Evolutionary conservation across 2,888 invertebrate genomes (phyloP).

Genomic region (Rambutsinella grinnellia): DNA sequence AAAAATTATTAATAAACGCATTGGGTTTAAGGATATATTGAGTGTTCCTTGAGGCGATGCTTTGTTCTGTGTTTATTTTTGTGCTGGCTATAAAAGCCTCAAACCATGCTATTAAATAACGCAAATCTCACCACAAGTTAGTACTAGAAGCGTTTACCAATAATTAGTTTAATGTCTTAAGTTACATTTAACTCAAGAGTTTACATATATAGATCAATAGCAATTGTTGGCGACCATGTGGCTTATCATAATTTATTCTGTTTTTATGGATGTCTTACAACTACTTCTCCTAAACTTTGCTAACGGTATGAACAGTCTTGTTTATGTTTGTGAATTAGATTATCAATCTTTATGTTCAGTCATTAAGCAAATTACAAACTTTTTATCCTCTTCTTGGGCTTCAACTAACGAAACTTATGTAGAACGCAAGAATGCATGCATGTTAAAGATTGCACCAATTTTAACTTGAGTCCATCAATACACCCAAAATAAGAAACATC

Average conservation of each 20-base stretch:
- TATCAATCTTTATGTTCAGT: conserved; percentile 19
- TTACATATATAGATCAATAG: neutral
- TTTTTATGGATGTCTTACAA: neutral
- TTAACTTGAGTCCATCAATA: neutral
- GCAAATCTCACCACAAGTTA: too few relatives aligned
- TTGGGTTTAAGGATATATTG: too few relatives aligned
- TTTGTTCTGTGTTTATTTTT: too few relatives aligned
- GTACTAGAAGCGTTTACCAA: neutral
- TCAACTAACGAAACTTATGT: conserved; percentile 13
- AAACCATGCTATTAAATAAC: neutral
- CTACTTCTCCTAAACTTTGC: neutral
- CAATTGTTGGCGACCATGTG: neutral
- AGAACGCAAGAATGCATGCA: conserved; percentile 3
- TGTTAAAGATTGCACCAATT: neutral
- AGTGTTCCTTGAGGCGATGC: too few relatives aligned
- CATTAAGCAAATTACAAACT: conserved; percentile 22
- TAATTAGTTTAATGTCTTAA: neutral
- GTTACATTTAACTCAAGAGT: too few relatives aligned
- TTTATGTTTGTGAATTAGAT: neutral
- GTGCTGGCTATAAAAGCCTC: too few relatives aligned
- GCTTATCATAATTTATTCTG: neutral
- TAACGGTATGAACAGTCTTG: neutral
- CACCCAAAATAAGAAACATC: conserved; percentile 9
- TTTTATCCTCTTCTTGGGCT: conserved; percentile 22
- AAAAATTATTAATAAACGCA: neutral